Base-by-base conservation (phyloP, 2,797 vertebrate genomes). In the Fistularia tabacaria region DNA sequence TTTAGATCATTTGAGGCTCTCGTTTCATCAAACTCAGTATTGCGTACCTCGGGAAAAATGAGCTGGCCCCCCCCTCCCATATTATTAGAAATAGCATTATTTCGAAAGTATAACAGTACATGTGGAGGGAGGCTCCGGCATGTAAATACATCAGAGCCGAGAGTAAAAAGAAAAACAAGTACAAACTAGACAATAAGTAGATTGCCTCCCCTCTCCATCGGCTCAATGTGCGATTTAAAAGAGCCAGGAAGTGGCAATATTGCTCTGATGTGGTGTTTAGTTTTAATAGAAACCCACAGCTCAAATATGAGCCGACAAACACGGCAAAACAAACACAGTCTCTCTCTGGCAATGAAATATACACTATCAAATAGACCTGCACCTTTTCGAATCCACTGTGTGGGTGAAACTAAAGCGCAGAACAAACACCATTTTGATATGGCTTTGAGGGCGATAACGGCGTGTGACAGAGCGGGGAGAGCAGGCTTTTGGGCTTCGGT, bases 381-480 rank as follows among this genome's bases (percentile, higher is more conserved):
- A 83, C 84, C 85, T 89, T 92, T 95, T 91, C 92, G 93, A 94
- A 93, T 92, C 90, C 86, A 82, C 89, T 84, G 87, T 90, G 92
- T 86, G 91, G 77, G 88, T 86, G 87, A 91, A 93, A 93, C 92
- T 92, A 94, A 95, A 95, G 92, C 63, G 67, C 88, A 95, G 93
- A 96, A 95, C 93, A 96, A 95, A 95, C 92, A 88, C 82, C 85
- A 90, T 90, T 92, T 91, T 93, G 93, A 93, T 93, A 91, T 77
- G 86, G 81, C 92, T 93, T 93, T 94, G 93, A 94, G 93, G 92
- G 90, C 87, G 92, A 90, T 94, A 95, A 94, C 90, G 88, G 90
- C 90, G 80, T 82, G 90, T 93, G 87, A 90, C 88, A 87, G 89
- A 76, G 73, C 84, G 87, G 85, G 86, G 87, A 87, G 86, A 84